Evolutionary conservation across 2,113 vertebrate species (phyloP), one percentile per base, ranked within the genome.

Genomic region (Chinchilla lanigera): DNA sequence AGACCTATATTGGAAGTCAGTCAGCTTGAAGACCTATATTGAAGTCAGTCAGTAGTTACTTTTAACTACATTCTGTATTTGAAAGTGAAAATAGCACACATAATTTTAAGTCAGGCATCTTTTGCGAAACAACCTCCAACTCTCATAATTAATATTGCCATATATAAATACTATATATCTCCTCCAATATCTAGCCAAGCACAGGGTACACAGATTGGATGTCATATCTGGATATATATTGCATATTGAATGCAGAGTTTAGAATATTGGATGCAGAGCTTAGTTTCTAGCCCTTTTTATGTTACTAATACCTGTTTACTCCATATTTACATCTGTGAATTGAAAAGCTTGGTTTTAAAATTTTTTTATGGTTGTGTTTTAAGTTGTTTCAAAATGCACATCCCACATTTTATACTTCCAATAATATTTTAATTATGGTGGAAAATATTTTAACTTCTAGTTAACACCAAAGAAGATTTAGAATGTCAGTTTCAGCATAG

Each of bases 401-500:
- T 5, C 2, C 35, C 67, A 92, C 6, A 60, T 96, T 87, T 95
- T 96, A 28, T 52, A 77, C 24, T 78, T 87, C 33, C 13, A 90
- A 17, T 75, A 9, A 56, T 86, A n/a, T 71, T 97, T 89, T 97
- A 89, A 92, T 97, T 89, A 84, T 90, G 5, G 52, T 89, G 14
- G 26, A 84, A 94, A 90, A 81, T 90, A 90, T 61, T 90, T 96
- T 84, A 19, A 56, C 52, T 90, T 95, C 65, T 83, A 61, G 52
- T 67, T 90, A 91, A 77, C 12, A 94, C 30, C 93, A 95, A 86
- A 92, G 63, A 89, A 92, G 58, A 96, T 58, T 65, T 56, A 77
- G 75, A 96, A 88, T 86, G 17, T 80, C 26, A 82, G 38, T 90
- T 96, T 94, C 28, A 93, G 50, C n/a, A 77, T 13, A 82, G 26